Conservation (phyloP, 1,140 invertebrate species). For the Psix sp. region DNA sequence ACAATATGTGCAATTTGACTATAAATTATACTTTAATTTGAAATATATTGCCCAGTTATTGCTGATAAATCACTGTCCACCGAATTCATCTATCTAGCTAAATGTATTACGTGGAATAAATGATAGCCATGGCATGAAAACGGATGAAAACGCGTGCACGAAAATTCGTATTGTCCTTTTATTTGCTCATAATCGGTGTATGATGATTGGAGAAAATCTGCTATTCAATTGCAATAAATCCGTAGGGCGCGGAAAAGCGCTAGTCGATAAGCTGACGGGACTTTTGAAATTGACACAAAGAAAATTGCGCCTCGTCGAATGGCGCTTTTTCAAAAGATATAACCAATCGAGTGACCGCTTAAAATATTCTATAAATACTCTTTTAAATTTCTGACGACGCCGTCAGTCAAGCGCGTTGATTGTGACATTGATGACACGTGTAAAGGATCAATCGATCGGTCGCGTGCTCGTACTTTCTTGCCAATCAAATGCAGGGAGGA, state of each 20-base stretch:
- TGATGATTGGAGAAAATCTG: constrained; percentile 34
- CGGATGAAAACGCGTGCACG: constrained; percentile 28
- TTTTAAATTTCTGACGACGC: constrained; percentile 64
- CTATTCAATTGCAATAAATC: constrained; percentile 33
- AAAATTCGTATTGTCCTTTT: constrained; percentile 55
- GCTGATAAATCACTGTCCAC: constrained; percentile 54
- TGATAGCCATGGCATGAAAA: constrained; percentile 28
- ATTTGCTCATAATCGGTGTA: constrained; percentile 48
- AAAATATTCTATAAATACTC: constrained; percentile 75
- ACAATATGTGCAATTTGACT: constrained; percentile 47
- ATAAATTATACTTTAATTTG: constrained; percentile 57
- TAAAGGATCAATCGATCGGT: constrained; percentile 73
- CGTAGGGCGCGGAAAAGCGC: constrained; percentile 13
- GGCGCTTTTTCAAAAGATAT: constrained; percentile 40
- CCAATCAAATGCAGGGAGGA: constrained; percentile 67
- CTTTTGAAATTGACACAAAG: constrained; percentile 38
- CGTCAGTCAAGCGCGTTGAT: constrained; percentile 73
- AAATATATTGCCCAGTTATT: constrained; percentile 54
- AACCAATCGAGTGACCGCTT: constrained; percentile 53
- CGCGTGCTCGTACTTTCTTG: constrained; percentile 76
- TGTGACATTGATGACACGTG: constrained; percentile 76
- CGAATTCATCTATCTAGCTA: constrained; percentile 42
- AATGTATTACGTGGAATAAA: constrained; percentile 44
- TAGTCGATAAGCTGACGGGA: constrained; percentile 37
- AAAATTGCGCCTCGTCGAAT: constrained; percentile 15